phyloP scores from a whole-genome alignment of 2,797 vertebrate genomes.

The Myotis findleyi region DNA sequence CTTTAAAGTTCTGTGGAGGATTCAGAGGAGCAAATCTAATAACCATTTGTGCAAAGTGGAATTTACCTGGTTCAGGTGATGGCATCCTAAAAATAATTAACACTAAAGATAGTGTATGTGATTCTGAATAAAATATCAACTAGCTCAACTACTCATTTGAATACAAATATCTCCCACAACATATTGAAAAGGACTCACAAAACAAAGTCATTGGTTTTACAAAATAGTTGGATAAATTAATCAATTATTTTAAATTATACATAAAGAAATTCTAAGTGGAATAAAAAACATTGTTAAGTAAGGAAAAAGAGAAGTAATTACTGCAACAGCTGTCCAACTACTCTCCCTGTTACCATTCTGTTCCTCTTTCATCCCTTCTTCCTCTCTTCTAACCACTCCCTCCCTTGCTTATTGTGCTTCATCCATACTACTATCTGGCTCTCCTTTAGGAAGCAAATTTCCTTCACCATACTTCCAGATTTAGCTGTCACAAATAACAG shows the following conservation, averaged over 20 bases:
- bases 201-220: not conserved
- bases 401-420: not conserved
- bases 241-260: not conserved
- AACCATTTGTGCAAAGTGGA: not conserved
- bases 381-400: not conserved
- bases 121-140: not conserved
- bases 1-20: not conserved
- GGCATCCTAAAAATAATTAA: slow-evolving; percentile 6
- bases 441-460: not conserved
- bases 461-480: not conserved
- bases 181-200: not conserved
- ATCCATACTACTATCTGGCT: not conserved
- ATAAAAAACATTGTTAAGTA: not conserved
- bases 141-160: not conserved
- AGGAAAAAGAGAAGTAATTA: not conserved
- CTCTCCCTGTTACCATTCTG: not conserved
- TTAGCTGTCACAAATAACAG: not conserved
- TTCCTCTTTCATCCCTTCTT: not conserved
- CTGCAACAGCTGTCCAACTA: not conserved
- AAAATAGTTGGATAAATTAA: not conserved
- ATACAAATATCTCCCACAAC: not conserved
- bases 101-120: not conserved
- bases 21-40: not conserved
- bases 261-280: not conserved
- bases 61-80: not conserved